Evolutionary conservation across 2,888 invertebrate genomes (phyloP).

Genomic region (Oligia fasciuncula): DNA sequence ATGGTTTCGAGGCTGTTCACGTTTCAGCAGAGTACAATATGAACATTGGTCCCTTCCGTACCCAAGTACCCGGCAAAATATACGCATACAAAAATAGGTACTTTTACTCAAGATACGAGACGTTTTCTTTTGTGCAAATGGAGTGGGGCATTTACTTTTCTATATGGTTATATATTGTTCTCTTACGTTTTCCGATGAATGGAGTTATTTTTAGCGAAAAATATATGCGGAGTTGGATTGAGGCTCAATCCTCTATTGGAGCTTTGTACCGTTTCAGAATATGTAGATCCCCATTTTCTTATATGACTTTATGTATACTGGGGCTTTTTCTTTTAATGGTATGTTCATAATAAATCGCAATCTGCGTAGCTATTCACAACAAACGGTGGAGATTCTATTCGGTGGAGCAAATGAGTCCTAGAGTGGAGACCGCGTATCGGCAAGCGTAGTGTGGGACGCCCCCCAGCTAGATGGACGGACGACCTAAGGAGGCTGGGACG

Average conservation of each 20-base stretch:
- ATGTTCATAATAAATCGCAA: too few relatives aligned
- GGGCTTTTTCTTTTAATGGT: not conserved
- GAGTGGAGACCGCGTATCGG: too few relatives aligned
- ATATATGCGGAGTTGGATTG: not conserved
- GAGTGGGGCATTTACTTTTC: constrained; percentile 5
- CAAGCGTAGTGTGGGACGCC: too few relatives aligned
- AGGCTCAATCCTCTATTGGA: constrained; percentile 15
- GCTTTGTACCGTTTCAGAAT: not conserved
- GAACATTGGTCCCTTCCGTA: constrained; percentile 38
- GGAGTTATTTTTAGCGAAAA: constrained; percentile 2
- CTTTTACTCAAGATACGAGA: constrained; percentile 16
- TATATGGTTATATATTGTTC: constrained; percentile 26
- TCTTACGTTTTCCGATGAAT: constrained; percentile 20
- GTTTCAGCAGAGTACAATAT: constrained; percentile 22
- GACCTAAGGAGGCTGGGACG: too few relatives aligned
- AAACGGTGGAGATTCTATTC: too few relatives aligned
- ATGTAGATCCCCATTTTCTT: not conserved
- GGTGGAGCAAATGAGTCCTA: too few relatives aligned
- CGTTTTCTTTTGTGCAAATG: constrained; percentile 22
- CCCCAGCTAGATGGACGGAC: too few relatives aligned
- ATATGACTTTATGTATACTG: not conserved
- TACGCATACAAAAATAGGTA: constrained; percentile 12
- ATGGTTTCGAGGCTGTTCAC: constrained; percentile 13
- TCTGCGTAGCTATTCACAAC: not conserved
- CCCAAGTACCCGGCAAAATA: constrained; percentile 6